Conservation (phyloP, 2,797 vertebrate species). For the Clarias pachynema region DNA sequence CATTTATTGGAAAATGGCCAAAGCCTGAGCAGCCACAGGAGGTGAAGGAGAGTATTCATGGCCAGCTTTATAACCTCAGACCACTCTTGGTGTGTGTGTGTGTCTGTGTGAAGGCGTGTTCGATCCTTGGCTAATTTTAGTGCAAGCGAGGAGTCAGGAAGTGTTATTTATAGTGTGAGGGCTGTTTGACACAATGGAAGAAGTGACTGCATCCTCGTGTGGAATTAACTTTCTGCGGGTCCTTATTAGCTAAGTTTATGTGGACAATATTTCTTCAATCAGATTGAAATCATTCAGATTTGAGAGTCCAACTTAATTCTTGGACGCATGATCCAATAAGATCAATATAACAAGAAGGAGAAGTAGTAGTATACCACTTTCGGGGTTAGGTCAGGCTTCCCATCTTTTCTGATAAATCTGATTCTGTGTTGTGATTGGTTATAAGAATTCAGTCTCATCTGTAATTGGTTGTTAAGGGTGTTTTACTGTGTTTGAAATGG, state of each 20-base stretch:
- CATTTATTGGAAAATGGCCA: slow-evolving; percentile 34
- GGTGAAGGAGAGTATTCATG: slow-evolving; percentile 37
- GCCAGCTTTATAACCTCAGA: slow-evolving; percentile 17
- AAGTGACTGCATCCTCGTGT: slow-evolving; percentile 48
- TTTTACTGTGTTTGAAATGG: too few species aligned
- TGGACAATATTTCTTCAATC: too few species aligned
- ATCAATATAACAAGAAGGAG: too few species aligned
- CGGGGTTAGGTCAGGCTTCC: too few species aligned
- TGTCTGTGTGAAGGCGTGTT: slow-evolving; percentile 15
- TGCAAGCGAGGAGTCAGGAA: slow-evolving; percentile 30
- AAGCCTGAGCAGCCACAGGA: slow-evolving; percentile 17
- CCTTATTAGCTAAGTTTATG: background rate
- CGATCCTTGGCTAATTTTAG: slow-evolving; percentile 56
- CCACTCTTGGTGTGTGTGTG: background rate
- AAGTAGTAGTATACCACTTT: too few species aligned
- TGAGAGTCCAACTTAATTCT: too few species aligned
- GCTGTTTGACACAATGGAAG: slow-evolving; percentile 52
- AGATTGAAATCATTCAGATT: too few species aligned
- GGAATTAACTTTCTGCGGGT: slow-evolving; percentile 37
- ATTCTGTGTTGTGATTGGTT: too few species aligned
- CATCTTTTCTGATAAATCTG: too few species aligned
- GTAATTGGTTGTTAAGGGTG: too few species aligned
- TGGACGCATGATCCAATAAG: too few species aligned
- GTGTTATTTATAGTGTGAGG: slow-evolving; percentile 53
- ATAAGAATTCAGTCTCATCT: too few species aligned